These are phyloP conservation scores for Microctonus aethiopoides DNA, from an alignment of 2,888 invertebrate genomes.

Conservation along the genomic window DNA sequence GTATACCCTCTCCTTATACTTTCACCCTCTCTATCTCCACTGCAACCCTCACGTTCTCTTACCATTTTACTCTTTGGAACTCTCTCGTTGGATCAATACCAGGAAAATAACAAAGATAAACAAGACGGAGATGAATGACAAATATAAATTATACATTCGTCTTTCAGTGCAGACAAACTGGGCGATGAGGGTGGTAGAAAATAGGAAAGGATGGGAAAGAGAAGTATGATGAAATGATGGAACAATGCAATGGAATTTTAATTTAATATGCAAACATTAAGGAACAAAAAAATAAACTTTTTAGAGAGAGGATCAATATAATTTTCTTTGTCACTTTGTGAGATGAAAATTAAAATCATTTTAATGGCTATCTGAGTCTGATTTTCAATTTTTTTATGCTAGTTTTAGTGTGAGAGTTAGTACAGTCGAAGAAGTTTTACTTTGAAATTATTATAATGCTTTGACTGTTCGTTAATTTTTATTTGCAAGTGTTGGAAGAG, in stretches of 20 bases:
- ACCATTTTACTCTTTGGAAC: slow-evolving; percentile 49
- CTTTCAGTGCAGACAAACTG: slow-evolving; percentile 44
- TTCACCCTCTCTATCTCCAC: slow-evolving; percentile 23
- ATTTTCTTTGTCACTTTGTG: too few relatives aligned
- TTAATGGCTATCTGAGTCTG: too few relatives aligned
- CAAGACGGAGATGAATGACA: slow-evolving; percentile 60
- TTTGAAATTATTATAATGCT: too few relatives aligned
- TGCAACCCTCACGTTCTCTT: neutral
- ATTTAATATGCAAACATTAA: neutral
- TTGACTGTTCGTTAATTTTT: too few relatives aligned
- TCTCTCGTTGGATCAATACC: slow-evolving; percentile 58
- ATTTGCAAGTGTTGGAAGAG: too few relatives aligned
- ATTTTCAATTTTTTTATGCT: too few relatives aligned
- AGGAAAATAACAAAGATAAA: slow-evolving; percentile 61
- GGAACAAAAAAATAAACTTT: too few relatives aligned
- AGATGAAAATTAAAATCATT: too few relatives aligned
- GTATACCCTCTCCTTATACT: slow-evolving; percentile 31
- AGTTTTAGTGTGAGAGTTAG: too few relatives aligned
- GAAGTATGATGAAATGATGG: neutral
- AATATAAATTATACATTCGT: slow-evolving; percentile 61
- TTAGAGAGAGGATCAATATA: too few relatives aligned
- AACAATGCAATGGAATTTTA: neutral
- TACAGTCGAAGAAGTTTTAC: too few relatives aligned
- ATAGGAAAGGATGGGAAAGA: neutral
- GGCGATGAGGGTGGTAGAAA: slow-evolving; percentile 32